A percentile compares a stretch with the other conserved stretches of the same genome.
Conservation (phyloP, 2,113 vertebrate genomes). For the Plestiodon gilberti region DNA sequence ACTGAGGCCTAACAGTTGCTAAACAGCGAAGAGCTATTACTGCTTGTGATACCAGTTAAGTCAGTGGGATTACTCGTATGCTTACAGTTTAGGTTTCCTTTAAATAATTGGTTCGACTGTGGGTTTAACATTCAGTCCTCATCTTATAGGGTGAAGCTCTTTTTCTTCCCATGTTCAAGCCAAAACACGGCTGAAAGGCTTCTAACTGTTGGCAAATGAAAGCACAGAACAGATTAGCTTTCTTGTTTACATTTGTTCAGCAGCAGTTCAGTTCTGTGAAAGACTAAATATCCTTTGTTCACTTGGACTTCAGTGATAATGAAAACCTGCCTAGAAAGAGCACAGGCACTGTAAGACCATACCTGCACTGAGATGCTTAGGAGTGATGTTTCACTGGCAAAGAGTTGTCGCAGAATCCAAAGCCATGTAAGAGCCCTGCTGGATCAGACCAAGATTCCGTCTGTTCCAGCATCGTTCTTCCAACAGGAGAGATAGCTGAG, state of each 20-base stretch:
- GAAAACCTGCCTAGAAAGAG: conserved; percentile 51
- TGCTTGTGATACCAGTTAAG: not conserved
- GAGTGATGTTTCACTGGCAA: not conserved
- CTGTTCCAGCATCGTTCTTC: not conserved
- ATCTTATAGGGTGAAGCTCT: not conserved
- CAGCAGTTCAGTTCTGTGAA: conserved; percentile 36
- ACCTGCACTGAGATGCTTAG: conserved; percentile 43
- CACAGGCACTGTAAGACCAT: conserved; percentile 16
- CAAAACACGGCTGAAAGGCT: conserved; percentile 13
- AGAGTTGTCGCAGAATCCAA: conserved; percentile 37
- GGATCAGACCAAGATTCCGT: not conserved
- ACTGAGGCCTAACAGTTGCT: not conserved
- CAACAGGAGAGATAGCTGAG: not conserved
- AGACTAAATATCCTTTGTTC: conserved; percentile 60
- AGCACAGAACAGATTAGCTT: conserved; percentile 39
- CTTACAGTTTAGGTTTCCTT: not conserved
- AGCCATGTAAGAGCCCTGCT: not conserved
- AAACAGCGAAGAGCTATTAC: not conserved
- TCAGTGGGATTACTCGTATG: not conserved
- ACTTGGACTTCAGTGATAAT: conserved; percentile 54
- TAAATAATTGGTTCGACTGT: not conserved
- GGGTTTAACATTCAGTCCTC: not conserved
- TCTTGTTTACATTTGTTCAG: conserved; percentile 49
- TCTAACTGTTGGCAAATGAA: conserved; percentile 25
- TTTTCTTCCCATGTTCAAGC: not conserved